Base-by-base conservation (phyloP, 2,113 vertebrate species). In the Neodontobutis hainanensis region DNA sequence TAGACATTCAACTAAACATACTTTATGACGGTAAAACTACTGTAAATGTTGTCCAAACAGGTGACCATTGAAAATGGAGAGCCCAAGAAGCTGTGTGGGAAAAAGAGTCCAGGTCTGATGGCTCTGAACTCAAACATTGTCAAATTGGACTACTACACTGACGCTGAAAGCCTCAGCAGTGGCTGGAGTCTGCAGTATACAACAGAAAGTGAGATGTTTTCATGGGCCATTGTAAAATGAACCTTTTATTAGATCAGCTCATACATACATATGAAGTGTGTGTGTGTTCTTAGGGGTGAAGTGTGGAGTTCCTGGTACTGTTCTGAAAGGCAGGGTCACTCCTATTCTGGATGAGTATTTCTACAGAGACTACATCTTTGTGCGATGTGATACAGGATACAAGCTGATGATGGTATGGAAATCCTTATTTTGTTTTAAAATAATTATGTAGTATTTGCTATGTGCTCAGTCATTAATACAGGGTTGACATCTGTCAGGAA, bases 181-280 rank as follows among this genome's bases (percentile, higher is more conserved):
- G 92, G 92, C 42, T 93, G 92, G 86, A 92, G 84, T 7, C 82
- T 93, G 58, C 78, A 83, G 44, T 93, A 93, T 83, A 92, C 62
- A 51, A 92, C 91, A 48, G 42, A 87, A 36, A 92, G 92, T 93
- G 75, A 91, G 90, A 11, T 5, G 10, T 40, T 8, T 46, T 46
- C 1, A 8, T 10, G 44, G 10, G 9, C 44, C 4, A 5, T 46
- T 40, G 44, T 46, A 11, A 46, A 2, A 14, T 4, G 10, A 11
- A 46, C 10, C 4, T 46, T 11, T 10, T 14, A 8, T 46, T 46
- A 46, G 6, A 11, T 46, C 44, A 11, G 10, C 4, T 14, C 6
- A 43, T 6, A 43, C 6, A 43, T 43, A 43, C 2, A 46, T 14
- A 46, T 11, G 44, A 46, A 4, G 10, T 11, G 6, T 46, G 10